Conservation (phyloP, 2,888 invertebrate species). For the Conchocele bisecta region DNA sequence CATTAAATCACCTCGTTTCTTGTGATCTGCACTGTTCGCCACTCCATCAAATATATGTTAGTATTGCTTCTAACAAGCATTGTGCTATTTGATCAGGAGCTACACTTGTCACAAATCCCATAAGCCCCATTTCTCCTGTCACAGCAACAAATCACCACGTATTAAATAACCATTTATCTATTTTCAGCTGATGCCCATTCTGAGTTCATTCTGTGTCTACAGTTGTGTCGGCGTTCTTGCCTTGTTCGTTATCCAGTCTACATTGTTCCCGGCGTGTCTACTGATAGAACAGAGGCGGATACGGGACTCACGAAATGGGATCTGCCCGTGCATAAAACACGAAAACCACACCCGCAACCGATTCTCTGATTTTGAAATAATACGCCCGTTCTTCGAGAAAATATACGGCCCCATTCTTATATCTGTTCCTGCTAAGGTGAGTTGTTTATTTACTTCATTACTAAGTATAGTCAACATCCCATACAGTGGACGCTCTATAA, state of each 20-base stretch:
- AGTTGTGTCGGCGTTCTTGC: constrained; percentile 90
- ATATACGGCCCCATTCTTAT: not conserved
- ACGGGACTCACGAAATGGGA: constrained; percentile 37
- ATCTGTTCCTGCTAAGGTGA: constrained; percentile 7
- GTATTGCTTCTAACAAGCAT: too few relatives aligned
- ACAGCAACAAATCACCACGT: not conserved
- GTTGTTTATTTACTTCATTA: too few relatives aligned
- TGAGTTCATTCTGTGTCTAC: constrained; percentile 91
- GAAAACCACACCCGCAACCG: constrained; percentile 83
- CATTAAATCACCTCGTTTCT: too few relatives aligned
- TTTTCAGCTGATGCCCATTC: constrained; percentile 86
- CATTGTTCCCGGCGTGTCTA: constrained; percentile 91
- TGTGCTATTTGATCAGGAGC: too few relatives aligned
- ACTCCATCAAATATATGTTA: too few relatives aligned
- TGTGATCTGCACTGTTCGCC: too few relatives aligned
- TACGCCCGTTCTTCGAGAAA: constrained; percentile 9
- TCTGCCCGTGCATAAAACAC: constrained; percentile 86
- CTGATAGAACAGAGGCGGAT: constrained; percentile 86
- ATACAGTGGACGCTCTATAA: too few relatives aligned
- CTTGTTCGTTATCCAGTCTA: constrained; percentile 87
- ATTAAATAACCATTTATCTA: not conserved
- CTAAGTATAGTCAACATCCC: too few relatives aligned
- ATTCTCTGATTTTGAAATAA: not conserved
- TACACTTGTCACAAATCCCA: too few relatives aligned
- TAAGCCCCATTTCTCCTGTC: too few relatives aligned